Conservation (phyloP, 2,888 invertebrate species). For the Alloplasta piceator region DNA sequence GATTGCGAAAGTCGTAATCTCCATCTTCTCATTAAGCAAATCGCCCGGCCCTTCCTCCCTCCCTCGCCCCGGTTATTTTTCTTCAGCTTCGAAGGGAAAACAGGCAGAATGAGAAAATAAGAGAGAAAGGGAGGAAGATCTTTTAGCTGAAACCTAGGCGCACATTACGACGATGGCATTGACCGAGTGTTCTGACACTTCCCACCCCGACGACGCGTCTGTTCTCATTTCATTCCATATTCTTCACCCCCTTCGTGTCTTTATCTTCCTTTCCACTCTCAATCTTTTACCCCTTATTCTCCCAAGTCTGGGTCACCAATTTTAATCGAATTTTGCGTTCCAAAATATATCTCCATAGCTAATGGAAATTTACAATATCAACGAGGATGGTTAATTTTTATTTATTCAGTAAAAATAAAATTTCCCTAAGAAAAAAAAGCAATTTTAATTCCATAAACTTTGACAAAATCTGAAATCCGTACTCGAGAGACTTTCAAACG, state of each 20-base stretch:
- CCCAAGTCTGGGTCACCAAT: not conserved
- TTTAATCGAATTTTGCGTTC: not conserved
- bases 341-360: too few species aligned
- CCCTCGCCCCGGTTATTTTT: conserved; percentile 31
- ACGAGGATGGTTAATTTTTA: too few species aligned
- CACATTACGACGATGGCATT: conserved; percentile 64
- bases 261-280: conserved; percentile 14
- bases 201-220: conserved; percentile 33
- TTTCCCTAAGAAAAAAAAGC: not conserved
- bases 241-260: conserved; percentile 40
- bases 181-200: conserved; percentile 64
- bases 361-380: too few species aligned
- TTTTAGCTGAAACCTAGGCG: conserved; percentile 48
- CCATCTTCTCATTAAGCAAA: conserved; percentile 67
- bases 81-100: conserved; percentile 28
- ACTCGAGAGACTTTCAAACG: not conserved
- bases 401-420: too few species aligned
- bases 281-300: not conserved
- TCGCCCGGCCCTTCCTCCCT: conserved; percentile 45
- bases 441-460: not conserved
- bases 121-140: conserved; percentile 20
- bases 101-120: conserved; percentile 1
- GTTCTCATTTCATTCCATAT: conserved; percentile 56
- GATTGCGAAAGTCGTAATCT: conserved; percentile 66
- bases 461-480: too few species aligned